These are phyloP conservation scores for Whitmania pigra DNA, from an alignment of 1,140 invertebrate species.

Conservation along the genomic window DNA sequence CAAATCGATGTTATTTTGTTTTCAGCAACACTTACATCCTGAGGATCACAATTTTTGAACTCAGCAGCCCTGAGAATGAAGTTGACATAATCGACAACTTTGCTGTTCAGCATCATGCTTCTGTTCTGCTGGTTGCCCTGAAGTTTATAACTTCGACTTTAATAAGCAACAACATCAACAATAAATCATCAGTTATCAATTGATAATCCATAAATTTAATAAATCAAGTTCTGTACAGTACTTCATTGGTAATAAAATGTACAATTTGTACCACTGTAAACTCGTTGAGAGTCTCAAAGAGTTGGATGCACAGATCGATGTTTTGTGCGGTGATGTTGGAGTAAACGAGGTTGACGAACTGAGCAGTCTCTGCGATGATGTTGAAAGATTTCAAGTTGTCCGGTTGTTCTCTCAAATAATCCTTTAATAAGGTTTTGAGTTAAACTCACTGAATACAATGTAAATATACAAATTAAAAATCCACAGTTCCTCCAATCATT, in stretches of 20 bases:
- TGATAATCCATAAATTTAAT: neutral
- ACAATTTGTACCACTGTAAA: constrained; percentile 35
- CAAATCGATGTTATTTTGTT: too few relatives aligned
- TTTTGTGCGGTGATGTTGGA: constrained; percentile 35
- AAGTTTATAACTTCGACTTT: neutral
- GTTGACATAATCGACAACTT: constrained; percentile 40
- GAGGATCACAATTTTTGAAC: constrained; percentile 37
- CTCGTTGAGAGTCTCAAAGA: constrained; percentile 38
- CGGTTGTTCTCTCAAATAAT: constrained; percentile 38
- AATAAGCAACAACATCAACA: neutral
- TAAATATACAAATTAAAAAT: too few relatives aligned
- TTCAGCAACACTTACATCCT: constrained; percentile 31
- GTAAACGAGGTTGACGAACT: constrained; percentile 36
- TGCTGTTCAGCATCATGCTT: constrained; percentile 38
- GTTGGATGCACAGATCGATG: constrained; percentile 33
- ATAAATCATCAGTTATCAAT: too few relatives aligned
- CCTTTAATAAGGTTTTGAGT: constrained; percentile 4
- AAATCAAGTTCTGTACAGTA: too few relatives aligned
- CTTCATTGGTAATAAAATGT: neutral
- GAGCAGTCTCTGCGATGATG: constrained; percentile 36
- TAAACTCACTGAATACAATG: too few relatives aligned
- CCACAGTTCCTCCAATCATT: too few relatives aligned
- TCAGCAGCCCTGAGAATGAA: constrained; percentile 35
- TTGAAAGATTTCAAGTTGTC: constrained; percentile 41
- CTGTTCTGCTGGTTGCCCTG: constrained; percentile 39